Percentiles rank a stretch among this genome's conserved stretches.
phyloP scores from a whole-genome alignment of 2,113 vertebrate species.

The Irena cyanogastra region DNA sequence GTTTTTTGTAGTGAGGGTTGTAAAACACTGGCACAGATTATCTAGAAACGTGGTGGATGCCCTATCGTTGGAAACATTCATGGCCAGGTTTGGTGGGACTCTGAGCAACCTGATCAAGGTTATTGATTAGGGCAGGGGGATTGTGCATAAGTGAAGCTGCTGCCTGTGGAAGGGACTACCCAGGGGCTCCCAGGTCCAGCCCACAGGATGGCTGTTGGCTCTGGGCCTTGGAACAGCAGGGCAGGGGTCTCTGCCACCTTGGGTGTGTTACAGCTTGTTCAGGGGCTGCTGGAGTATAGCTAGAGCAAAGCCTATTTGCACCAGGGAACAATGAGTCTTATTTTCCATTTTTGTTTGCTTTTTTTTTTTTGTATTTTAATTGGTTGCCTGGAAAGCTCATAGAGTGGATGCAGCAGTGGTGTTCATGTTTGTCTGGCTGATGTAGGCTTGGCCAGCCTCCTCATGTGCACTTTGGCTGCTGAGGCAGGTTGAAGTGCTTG shows the following conservation, averaged over 20 bases:
- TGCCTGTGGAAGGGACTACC: neutral
- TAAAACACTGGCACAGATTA: neutral
- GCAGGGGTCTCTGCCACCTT: neutral
- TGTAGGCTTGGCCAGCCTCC: neutral
- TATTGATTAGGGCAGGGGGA: neutral
- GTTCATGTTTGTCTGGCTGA: neutral
- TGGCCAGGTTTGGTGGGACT: neutral
- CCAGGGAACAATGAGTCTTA: neutral
- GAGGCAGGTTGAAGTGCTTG: neutral
- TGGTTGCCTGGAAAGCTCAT: neutral
- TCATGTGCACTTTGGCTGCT: fast-evolving
- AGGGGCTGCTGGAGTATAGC: neutral
- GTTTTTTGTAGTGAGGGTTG: neutral
- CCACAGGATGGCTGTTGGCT: neutral
- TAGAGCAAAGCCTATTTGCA: neutral
- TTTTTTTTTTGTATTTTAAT: neutral
- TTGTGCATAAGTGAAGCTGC: fast-evolving
- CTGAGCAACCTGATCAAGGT: neutral
- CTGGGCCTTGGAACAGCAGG: neutral
- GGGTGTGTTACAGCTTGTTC: neutral
- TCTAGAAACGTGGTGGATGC: neutral
- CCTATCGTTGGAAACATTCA: neutral
- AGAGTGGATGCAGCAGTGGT: fast-evolving
- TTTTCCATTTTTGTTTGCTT: neutral
- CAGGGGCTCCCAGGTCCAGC: neutral